Conservation (phyloP, 2,797 vertebrate species). For the Cossypha dichroa region DNA sequence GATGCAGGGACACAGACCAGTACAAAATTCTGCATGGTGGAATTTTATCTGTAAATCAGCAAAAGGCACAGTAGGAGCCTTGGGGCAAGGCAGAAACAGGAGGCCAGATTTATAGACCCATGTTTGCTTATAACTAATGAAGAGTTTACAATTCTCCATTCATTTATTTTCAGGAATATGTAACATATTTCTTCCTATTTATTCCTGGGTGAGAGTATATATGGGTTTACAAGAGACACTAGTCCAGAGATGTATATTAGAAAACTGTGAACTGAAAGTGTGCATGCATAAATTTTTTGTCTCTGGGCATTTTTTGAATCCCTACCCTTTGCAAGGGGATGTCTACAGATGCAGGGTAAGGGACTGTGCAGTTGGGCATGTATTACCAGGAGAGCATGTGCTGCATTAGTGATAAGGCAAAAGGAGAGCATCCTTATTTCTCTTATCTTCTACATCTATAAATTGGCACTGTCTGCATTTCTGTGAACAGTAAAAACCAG, state of each 20-base stretch:
- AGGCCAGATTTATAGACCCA: not conserved
- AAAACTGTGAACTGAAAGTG: not conserved
- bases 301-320: not conserved
- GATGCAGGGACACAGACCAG: not conserved
- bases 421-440: not conserved
- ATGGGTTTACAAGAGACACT: not conserved
- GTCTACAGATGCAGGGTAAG: not conserved
- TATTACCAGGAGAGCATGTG: not conserved
- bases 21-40: not conserved
- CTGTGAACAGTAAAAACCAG: not conserved
- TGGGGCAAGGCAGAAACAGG: not conserved
- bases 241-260: not conserved
- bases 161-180: not conserved
- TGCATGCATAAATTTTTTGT: not conserved
- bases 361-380: not conserved
- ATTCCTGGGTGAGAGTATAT: not conserved
- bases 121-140: not conserved
- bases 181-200: not conserved
- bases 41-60: slow-evolving; percentile 3
- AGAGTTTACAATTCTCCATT: not conserved
- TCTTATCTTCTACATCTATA: not conserved
- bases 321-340: not conserved
- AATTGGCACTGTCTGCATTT: not conserved
- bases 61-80: not conserved
- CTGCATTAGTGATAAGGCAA: not conserved